Conservation (phyloP, 1,140 invertebrate species). For the Aradophagus sp. region DNA sequence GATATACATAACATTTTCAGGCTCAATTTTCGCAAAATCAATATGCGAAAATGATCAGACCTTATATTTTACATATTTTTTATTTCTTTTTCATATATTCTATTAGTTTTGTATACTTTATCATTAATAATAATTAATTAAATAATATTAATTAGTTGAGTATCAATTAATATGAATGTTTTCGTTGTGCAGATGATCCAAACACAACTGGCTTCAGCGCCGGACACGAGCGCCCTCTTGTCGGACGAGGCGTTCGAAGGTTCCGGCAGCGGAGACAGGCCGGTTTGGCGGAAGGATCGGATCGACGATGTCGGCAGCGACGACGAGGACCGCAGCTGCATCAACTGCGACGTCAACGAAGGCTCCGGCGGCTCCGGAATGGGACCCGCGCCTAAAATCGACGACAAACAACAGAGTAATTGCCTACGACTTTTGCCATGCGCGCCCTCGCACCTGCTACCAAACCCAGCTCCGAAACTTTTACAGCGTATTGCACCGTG, state of each 20-base stretch:
- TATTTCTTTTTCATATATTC: no score
- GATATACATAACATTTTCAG: no score
- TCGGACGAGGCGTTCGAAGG: slow-evolving; percentile 69
- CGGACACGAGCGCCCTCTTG: slow-evolving; percentile 67
- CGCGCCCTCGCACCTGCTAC: slow-evolving; percentile 10
- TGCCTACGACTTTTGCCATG: slow-evolving; percentile 29
- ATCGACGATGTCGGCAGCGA: slow-evolving; percentile 55
- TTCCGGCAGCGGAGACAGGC: slow-evolving; percentile 70
- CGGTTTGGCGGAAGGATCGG: slow-evolving; percentile 58
- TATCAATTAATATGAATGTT: no score
- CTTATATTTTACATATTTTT: no score
- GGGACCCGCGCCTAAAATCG: slow-evolving; percentile 57
- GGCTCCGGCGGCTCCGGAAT: slow-evolving; percentile 73
- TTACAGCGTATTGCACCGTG: background rate
- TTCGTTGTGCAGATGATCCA: slow-evolving; percentile 71
- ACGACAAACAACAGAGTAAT: slow-evolving; percentile 38
- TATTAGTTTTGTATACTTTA: no score
- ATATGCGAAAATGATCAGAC: no score
- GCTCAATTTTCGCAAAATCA: no score
- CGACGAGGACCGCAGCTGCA: slow-evolving; percentile 63
- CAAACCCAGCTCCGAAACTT: slow-evolving; percentile 7
- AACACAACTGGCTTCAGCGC: slow-evolving; percentile 66
- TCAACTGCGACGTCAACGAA: slow-evolving; percentile 65
- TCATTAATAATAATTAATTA: no score
- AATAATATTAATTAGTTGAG: no score